phyloP scores from a whole-genome alignment of 2,797 vertebrate species.

The Sebastolobus altivelis region DNA sequence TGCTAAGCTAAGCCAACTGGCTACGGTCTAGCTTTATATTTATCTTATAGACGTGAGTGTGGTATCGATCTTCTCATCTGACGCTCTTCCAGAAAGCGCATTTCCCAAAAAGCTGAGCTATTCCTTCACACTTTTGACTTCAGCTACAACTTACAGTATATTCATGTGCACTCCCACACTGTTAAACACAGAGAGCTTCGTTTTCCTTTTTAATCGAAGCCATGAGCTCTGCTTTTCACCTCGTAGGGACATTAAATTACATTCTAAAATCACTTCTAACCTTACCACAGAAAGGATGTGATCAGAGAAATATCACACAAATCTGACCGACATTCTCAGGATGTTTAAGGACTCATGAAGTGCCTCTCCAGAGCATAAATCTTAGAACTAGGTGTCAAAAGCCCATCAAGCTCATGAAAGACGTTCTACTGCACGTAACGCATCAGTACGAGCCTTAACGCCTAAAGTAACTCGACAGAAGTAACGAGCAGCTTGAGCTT shows the following conservation, averaged over 20 bases:
- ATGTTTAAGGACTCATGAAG: not conserved
- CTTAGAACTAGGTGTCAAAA: conserved; percentile 26
- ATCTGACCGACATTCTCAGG: not conserved
- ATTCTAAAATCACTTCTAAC: not conserved
- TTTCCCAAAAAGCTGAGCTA: no score
- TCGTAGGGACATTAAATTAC: not conserved
- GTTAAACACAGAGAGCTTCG: not conserved
- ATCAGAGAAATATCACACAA: not conserved
- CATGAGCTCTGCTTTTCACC: not conserved
- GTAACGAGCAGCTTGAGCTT: not conserved
- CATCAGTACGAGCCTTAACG: not conserved
- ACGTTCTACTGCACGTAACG: not conserved
- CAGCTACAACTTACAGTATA: not conserved
- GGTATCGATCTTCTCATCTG: no score
- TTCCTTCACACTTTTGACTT: not conserved
- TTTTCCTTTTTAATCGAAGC: conserved; percentile 2
- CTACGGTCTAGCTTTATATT: no score
- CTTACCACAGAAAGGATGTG: not conserved
- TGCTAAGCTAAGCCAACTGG: no score
- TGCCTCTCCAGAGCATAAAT: not conserved
- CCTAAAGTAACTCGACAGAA: conserved; percentile 1
- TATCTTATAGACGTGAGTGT: no score
- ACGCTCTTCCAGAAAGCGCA: no score
- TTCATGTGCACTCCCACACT: not conserved
- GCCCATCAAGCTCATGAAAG: conserved; percentile 12